Evolutionary conservation across 2,888 invertebrate genomes (phyloP).

Genomic region (Metalampra italica): DNA sequence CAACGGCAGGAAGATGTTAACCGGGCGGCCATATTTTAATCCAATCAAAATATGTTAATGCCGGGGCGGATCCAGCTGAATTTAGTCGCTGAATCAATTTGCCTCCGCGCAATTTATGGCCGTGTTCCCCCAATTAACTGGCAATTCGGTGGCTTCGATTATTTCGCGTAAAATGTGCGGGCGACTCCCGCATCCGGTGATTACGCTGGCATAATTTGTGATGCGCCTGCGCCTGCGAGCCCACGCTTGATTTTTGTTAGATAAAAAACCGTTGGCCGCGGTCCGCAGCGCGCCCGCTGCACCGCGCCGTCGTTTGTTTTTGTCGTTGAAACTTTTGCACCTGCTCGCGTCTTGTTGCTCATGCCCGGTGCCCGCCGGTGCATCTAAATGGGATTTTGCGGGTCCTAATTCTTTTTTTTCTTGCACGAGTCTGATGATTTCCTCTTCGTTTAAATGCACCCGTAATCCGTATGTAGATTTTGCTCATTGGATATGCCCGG

Average conservation of each 20-base stretch:
- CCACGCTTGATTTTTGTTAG: conserved; percentile 69
- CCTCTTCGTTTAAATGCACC: conserved; percentile 25
- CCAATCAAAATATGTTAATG: conserved; percentile 73
- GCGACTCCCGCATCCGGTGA: conserved; percentile 78
- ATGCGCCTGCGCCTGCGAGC: conserved; percentile 61
- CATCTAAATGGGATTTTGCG: conserved; percentile 51
- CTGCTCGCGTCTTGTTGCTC: conserved; percentile 60
- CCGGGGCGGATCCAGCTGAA: conserved; percentile 36
- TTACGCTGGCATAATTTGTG: conserved; percentile 73
- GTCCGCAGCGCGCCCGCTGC: conserved; percentile 19
- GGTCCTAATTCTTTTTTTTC: conserved; percentile 34
- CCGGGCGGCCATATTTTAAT: conserved; percentile 56
- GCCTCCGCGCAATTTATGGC: conserved; percentile 64
- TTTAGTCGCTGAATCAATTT: conserved; percentile 65
- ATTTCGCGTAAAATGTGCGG: conserved; percentile 75
- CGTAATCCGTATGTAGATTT: conserved; percentile 28
- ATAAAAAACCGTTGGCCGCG: conserved; percentile 60
- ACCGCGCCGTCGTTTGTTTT: conserved; percentile 61
- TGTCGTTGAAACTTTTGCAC: conserved; percentile 60
- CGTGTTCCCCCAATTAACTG: conserved; percentile 75
- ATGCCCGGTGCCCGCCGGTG: conserved; percentile 37
- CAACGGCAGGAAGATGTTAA: conserved; percentile 61
- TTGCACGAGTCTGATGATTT: conserved; percentile 30
- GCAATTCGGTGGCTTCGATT: conserved; percentile 77
- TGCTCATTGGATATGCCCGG: conserved; percentile 13